Evolutionary conservation across 2,888 invertebrate species (phyloP).

Genomic region (Drosophila prostipennis): DNA sequence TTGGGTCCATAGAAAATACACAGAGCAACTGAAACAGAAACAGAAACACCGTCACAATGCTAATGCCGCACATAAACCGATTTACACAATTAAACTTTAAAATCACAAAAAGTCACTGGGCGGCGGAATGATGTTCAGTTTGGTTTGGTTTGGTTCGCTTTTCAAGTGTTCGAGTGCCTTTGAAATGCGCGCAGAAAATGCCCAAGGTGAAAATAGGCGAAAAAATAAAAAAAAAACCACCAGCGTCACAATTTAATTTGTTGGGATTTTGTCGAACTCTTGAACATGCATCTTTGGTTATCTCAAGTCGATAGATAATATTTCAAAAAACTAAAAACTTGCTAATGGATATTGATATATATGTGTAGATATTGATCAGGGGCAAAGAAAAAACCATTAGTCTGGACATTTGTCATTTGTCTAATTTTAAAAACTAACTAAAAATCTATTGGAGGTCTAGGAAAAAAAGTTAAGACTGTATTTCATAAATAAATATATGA

Average conservation of each 20-base stretch:
- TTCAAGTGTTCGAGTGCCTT: constrained; percentile 48
- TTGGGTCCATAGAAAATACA: constrained; percentile 27
- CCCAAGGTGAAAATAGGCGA: constrained; percentile 57
- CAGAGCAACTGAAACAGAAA: constrained; percentile 3
- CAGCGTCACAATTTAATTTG: constrained; percentile 67
- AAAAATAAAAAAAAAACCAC: constrained; percentile 17
- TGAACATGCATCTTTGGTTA: constrained; percentile 63
- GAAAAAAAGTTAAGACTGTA: no score
- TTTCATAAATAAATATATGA: background rate
- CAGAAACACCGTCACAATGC: constrained; percentile 50
- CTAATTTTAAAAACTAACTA: constrained; percentile 2
- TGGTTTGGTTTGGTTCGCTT: constrained; percentile 16
- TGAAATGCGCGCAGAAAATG: constrained; percentile 42
- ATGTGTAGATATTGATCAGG: background rate
- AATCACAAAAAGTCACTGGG: constrained; percentile 46
- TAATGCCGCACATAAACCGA: constrained; percentile 75
- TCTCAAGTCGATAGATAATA: constrained; percentile 21
- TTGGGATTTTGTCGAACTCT: constrained; percentile 43
- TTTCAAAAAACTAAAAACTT: constrained; percentile 18
- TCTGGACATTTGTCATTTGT: constrained; percentile 1
- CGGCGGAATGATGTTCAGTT: constrained; percentile 31
- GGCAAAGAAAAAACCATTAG: constrained; percentile 7
- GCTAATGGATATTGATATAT: constrained; percentile 21
- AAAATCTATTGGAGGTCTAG: background rate
- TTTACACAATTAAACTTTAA: constrained; percentile 75